These are phyloP conservation scores for Pachydiplax longipennis DNA, from an alignment of 2,888 invertebrate genomes.

Conservation along the genomic window DNA sequence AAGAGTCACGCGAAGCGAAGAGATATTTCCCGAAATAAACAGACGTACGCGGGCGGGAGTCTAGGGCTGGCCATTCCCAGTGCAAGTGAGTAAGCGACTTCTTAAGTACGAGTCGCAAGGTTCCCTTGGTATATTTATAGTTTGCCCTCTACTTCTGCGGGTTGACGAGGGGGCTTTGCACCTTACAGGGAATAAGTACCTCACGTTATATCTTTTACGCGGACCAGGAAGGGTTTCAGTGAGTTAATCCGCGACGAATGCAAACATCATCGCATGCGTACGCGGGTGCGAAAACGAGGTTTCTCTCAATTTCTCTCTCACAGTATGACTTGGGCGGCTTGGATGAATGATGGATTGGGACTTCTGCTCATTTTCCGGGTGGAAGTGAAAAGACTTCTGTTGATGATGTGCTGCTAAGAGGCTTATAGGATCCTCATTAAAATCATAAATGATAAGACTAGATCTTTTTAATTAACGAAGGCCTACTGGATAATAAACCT, in stretches of 20 bases:
- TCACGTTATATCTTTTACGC: background rate
- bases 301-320: too few relatives aligned
- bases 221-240: background rate
- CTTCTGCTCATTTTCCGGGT: too few relatives aligned
- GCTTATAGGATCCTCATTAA: too few relatives aligned
- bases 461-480: too few relatives aligned
- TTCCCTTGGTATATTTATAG: background rate
- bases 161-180: background rate
- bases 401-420: too few relatives aligned
- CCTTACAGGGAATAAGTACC: background rate
- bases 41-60: background rate
- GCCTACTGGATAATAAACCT: too few relatives aligned
- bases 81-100: background rate
- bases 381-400: too few relatives aligned
- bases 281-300: background rate
- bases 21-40: background rate
- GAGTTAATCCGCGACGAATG: background rate
- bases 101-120: background rate
- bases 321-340: background rate
- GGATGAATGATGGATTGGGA: too few relatives aligned
- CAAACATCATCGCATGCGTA: background rate
- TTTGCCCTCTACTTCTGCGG: background rate
- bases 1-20: background rate
- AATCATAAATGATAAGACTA: too few relatives aligned
- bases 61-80: background rate